Base-by-base conservation (phyloP, 2,888 invertebrate species). In the Drosophila vallismaia region DNA sequence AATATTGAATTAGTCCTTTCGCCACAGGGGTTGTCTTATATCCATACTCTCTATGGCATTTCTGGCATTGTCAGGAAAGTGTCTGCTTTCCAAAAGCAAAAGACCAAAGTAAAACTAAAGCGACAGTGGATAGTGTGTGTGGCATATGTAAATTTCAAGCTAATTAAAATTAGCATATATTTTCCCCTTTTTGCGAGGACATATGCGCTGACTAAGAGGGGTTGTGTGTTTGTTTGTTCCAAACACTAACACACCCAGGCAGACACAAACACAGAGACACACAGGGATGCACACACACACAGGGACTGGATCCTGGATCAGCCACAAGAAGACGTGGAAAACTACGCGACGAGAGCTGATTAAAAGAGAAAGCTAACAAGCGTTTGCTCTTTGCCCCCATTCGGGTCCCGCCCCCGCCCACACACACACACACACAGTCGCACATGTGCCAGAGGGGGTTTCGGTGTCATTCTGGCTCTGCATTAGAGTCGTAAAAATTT, bases 141-240 rank as follows among this genome's bases (percentile, higher is more conserved):
- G 73, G 83, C 88, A 82, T 82, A 88, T 83, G 86, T 82, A 86
- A 79, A 86, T 83, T 86, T 70, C 40, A 55, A 71, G 63, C 86
- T 88, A 83, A 83, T 88, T 85, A 86, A 87, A 83, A 83, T 83
- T 83, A 75, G 79, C 82, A 83, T 83, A 85, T 84, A 79, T 68
- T 63, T 69, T 71, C 69, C 66, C 75, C 42, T 57, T 58, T 48
- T 53, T 36, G 28, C 42, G 14, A 40, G 56, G 50, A 54, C 50
- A 33, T 6, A 52, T 12, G 19, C 51, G 29, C 46, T 68, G 60
- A 46, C 19, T 53, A 54, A 24, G 56, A 19, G 36, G 40, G 64
- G 62, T 66, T 60, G 40, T 44, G 67, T 42, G 59, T 59, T 52
- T 50, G 55, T 40, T 44, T 60, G 24, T 46, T 10, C 28, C 40